Conservation (phyloP, 1,140 invertebrate genomes). For the Hycleus phaleratus region DNA sequence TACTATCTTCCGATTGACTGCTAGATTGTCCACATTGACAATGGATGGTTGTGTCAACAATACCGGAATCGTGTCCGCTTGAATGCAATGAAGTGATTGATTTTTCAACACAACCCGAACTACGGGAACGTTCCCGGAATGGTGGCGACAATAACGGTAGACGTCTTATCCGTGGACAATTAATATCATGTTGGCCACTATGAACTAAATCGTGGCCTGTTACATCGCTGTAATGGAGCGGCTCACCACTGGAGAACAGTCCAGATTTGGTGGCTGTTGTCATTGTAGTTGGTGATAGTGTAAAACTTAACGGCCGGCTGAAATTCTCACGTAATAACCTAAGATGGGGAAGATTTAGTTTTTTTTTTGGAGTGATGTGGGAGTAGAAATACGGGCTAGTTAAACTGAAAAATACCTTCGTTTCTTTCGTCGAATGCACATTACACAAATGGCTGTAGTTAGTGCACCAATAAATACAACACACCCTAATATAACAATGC, state of each 20-base stretch:
- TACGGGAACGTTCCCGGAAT: conserved; percentile 27
- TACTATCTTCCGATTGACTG: conserved; percentile 58
- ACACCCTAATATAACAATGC: conserved; percentile 66
- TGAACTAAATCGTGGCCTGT: conserved; percentile 16
- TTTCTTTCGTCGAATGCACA: conserved; percentile 60
- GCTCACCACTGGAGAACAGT: conserved; percentile 32
- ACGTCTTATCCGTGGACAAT: conserved; percentile 24
- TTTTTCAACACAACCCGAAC: conserved; percentile 47
- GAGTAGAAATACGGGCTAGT: too few relatives aligned
- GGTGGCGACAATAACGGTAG: neutral
- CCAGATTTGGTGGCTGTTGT: conserved; percentile 26
- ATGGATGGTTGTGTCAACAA: conserved; percentile 48
- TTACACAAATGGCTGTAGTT: conserved; percentile 66
- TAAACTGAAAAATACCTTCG: conserved; percentile 35
- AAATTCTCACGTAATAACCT: conserved; percentile 30
- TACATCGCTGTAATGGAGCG: conserved; percentile 31
- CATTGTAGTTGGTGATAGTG: conserved; percentile 16
- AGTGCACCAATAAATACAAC: conserved; percentile 71
- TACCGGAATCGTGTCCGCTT: conserved; percentile 71
- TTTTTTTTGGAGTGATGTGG: too few relatives aligned
- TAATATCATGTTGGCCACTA: conserved; percentile 26
- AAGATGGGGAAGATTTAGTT: neutral
- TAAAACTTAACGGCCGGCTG: conserved; percentile 31
- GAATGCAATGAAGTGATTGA: conserved; percentile 69
- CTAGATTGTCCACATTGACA: conserved; percentile 61